Evolutionary conservation across 2,797 vertebrate genomes (phyloP).

Genomic region (Oceanodroma leucorhoa): DNA sequence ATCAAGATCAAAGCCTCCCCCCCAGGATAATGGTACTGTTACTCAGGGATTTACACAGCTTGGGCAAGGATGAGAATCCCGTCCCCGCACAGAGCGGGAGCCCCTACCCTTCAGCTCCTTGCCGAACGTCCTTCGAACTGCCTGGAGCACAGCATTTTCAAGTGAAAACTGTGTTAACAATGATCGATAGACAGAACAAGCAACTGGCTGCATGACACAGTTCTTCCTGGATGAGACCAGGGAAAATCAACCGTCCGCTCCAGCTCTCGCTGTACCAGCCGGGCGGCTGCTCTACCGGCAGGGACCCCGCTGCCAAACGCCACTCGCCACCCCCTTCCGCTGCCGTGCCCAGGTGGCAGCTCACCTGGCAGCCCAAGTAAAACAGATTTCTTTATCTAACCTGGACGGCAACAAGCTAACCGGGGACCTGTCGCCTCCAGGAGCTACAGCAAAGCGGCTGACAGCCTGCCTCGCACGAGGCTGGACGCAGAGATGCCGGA

Average conservation of each 20-base stretch:
- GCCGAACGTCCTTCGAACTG: not conserved
- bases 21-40: constrained; percentile 13
- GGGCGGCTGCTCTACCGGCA: accelerated
- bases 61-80: not conserved
- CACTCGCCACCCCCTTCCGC: accelerated
- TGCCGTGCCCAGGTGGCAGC: not conserved
- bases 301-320: not conserved
- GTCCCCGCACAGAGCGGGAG: not conserved
- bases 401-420: accelerated
- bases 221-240: not conserved
- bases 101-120: not conserved
- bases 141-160: not conserved
- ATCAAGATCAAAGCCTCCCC: constrained; percentile 9
- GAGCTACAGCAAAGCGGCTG: accelerated
- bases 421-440: accelerated
- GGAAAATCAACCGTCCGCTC: accelerated
- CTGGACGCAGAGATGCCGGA: accelerated
- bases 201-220: not conserved
- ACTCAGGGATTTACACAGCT: not conserved
- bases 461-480: accelerated
- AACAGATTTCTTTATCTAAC: not conserved
- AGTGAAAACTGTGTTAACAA: not conserved
- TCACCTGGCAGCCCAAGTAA: not conserved
- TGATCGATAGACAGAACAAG: not conserved
- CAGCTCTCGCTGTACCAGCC: not conserved